Evolutionary conservation across 2,113 vertebrate species (phyloP), one percentile per base, ranked within the genome.

Genomic region (Rhinoderma darwinii): DNA sequence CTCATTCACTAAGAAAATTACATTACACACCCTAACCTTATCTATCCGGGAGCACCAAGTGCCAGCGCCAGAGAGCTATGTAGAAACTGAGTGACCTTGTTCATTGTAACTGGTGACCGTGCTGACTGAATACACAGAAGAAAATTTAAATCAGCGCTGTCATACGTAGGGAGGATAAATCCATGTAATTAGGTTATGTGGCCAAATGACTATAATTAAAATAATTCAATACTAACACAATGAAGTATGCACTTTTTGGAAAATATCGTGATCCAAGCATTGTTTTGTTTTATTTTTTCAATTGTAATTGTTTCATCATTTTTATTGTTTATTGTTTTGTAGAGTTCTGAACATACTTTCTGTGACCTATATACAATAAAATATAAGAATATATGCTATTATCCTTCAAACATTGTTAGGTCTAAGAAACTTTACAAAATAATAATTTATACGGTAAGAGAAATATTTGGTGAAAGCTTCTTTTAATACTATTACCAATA

Each of bases 11-110:
- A 87, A 82, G 63, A 44, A 54, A 86, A 87, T 87, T 59, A 47
- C 66, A 87, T 87, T 87, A 87, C 77, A 72, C 78, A 59, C 35
- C 47, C 56, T 77, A 85, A 85, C 74, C 84, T 78, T 85, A 77
- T 84, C 73, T 44, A 41, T 56, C 72, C 18, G 2, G 39, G 50
- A 56, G 14, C 74, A 44, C 56, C 37, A n/a, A 61, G 56, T 84
- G 83, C 76, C 83, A 84, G 83, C 32, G 10, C 47, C 68, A 59
- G 35, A 32, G 47, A 59, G 14, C 7, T 30, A 66, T 32, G n/a
- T 61, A 44, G 37, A 61, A 59, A 54, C 25, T 18, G 7, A 30
- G 47, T 73, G 77, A 87, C 85, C 85, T 87, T 82, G 50, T 56
- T 6, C 37, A 74, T 87, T 59, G 47, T 73, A 43, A 41, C n/a